Evolutionary conservation across 2,888 invertebrate species (phyloP).

Genomic region (Eupeodes luniger): DNA sequence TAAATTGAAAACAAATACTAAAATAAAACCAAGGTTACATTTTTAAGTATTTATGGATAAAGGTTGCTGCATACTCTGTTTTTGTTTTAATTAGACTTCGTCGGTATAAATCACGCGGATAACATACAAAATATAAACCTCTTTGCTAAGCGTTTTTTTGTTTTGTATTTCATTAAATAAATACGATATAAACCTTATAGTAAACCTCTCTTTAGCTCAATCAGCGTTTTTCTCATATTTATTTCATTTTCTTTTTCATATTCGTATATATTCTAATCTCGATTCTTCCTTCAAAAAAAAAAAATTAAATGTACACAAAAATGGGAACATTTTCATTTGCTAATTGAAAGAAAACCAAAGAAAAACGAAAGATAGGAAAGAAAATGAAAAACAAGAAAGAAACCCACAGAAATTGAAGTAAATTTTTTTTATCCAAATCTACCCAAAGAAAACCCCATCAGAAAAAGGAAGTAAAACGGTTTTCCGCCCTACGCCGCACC

Average conservation of each 20-base stretch:
- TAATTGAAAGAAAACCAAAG: conserved; percentile 21
- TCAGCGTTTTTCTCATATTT: neutral
- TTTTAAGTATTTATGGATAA: too few species aligned
- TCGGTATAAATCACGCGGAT: neutral
- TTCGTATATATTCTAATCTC: neutral
- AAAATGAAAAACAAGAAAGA: neutral
- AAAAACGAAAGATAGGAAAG: neutral
- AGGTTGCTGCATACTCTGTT: neutral
- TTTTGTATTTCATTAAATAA: neutral
- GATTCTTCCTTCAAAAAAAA: neutral
- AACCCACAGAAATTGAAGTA: neutral
- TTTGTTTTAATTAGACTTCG: neutral
- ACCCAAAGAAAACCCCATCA: neutral
- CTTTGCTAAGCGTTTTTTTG: neutral
- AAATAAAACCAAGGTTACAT: too few species aligned
- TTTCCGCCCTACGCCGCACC: neutral
- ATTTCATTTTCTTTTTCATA: neutral
- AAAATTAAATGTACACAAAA: neutral
- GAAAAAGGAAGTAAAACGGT: conserved; percentile 7
- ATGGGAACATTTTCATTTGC: conserved; percentile 23
- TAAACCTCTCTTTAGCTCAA: neutral
- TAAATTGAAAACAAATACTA: too few species aligned
- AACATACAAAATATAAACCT: neutral
- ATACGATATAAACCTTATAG: neutral
- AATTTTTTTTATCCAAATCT: neutral